Evolutionary conservation across 2,113 vertebrate genomes (phyloP), one percentile per base, ranked within the genome.

Genomic region (Phyllostomus discolor): DNA sequence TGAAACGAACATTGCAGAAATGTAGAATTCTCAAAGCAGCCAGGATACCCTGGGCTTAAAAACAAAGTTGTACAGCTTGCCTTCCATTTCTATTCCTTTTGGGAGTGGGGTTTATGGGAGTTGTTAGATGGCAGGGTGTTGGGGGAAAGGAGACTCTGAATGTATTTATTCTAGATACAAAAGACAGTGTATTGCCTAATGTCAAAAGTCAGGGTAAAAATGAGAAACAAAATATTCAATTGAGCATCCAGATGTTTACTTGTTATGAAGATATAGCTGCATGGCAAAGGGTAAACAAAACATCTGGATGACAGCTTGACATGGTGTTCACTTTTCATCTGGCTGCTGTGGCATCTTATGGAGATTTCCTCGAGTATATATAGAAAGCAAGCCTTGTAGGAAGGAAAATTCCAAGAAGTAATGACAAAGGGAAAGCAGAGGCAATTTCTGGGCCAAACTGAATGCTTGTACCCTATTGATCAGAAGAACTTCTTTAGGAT

Each of bases 191-290:
- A 11, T 76, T 84, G 11, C 33, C 11, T 92, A 84, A n/a, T 81
- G 46, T 33, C 31, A 84, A 95, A 96, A 87, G 81, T 87, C n/a
- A 78, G 64, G 50, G 20, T 5, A 75, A 95, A 92, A 78, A 88
- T 84, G 35, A 50, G 64, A 85, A 91, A 50, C 15, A 72, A 81
- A 59, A 72, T 92, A 26, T 59, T 94, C 52, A 64, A 50, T 59
- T 90, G 80, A 85, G 24, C 66, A 90, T 90, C 12, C 46, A 95
- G 57, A 72, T 81, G 9, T 95, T 92, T 95, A 59, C 22, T 67
- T 84, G 4, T 75, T 90, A 46, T 90, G 57, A 95, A 72, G 26
- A 92, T 67, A 59, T 41, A 95, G 11, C 46, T 92, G 3, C 4
- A 28, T 84, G 38, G 22, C 4, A 7, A 38, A 7, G 0, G 19